phyloP scores from a whole-genome alignment of 2,797 vertebrate species.

The Toxotes lorentzi region DNA sequence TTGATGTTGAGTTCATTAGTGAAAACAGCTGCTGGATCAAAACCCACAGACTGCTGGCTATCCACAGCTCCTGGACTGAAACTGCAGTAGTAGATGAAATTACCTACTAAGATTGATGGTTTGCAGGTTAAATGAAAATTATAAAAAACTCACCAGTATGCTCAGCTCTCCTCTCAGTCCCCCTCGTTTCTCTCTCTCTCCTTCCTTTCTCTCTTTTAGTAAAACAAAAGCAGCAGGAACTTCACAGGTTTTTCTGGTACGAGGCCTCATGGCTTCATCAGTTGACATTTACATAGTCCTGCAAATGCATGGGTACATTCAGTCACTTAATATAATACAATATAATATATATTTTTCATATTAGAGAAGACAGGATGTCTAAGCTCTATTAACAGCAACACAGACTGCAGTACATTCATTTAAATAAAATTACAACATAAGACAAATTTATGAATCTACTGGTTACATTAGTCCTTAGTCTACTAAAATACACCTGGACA shows the following conservation, averaged over 20 bases:
- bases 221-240: constrained; percentile 79
- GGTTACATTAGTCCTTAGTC: not conserved
- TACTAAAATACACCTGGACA: not conserved
- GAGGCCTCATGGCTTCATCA: constrained; percentile 80
- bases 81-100: not conserved
- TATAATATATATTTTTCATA: not conserved
- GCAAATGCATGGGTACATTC: constrained; percentile 48
- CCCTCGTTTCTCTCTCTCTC: constrained; percentile 21
- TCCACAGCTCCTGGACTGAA: not conserved
- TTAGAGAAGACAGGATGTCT: not conserved
- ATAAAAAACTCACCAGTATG: constrained; percentile 89
- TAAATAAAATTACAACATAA: not conserved
- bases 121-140: not conserved
- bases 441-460: not conserved
- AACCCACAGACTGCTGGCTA: not conserved
- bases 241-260: constrained; percentile 96
- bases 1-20: constrained; percentile 7
- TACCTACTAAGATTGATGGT: not conserved
- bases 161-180: constrained; percentile 84
- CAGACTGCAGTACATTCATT: not conserved
- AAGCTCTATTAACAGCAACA: not conserved
- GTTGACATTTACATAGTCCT: constrained; percentile 76
- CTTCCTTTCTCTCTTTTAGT: constrained; percentile 54
- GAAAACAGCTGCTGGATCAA: not conserved
- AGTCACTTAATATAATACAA: not conserved